Conservation (phyloP, 2,113 vertebrate species). For the Brachypteracias leptosomus region DNA sequence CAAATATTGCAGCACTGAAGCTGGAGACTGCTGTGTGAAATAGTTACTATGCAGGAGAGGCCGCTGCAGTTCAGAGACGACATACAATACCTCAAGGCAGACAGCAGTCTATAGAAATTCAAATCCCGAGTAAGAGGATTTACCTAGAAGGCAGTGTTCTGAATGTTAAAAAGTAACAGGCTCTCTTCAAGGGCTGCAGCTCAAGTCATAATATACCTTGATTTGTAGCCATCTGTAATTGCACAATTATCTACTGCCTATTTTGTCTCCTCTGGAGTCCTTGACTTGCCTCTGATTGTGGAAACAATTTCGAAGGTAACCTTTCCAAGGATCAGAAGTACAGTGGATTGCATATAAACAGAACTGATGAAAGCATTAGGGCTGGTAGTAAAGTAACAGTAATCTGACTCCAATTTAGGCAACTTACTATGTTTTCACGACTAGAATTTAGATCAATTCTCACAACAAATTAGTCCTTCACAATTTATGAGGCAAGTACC, state of each 20-base stretch:
- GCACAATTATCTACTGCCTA: neutral
- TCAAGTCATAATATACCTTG: slow-evolving; percentile 19
- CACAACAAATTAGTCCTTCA: neutral
- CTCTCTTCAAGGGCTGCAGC: slow-evolving; percentile 6
- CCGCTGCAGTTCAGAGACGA: slow-evolving; percentile 84
- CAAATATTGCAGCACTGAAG: slow-evolving; percentile 84
- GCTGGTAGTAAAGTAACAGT: neutral
- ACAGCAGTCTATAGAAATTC: slow-evolving; percentile 71
- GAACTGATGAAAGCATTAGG: neutral
- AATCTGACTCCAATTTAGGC: neutral
- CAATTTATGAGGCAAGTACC: neutral
- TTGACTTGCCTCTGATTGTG: neutral
- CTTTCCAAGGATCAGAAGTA: neutral
- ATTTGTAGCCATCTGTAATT: slow-evolving; percentile 37
- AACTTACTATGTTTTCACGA: neutral
- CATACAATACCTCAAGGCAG: slow-evolving; percentile 84
- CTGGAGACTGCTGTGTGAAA: slow-evolving; percentile 78
- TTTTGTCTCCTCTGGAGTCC: slow-evolving; percentile 25
- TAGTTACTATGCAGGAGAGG: slow-evolving; percentile 87
- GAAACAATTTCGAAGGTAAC: neutral
- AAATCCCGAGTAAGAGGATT: slow-evolving; percentile 70
- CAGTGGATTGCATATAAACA: neutral
- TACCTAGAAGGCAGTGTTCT: slow-evolving; percentile 65
- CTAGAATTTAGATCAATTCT: neutral
- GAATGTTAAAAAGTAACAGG: slow-evolving; percentile 62